Percentiles rank a stretch among this genome's conserved stretches.
Evolutionary conservation across 2,797 vertebrate species (phyloP).

Genomic region (Micromesistius poutassou): DNA sequence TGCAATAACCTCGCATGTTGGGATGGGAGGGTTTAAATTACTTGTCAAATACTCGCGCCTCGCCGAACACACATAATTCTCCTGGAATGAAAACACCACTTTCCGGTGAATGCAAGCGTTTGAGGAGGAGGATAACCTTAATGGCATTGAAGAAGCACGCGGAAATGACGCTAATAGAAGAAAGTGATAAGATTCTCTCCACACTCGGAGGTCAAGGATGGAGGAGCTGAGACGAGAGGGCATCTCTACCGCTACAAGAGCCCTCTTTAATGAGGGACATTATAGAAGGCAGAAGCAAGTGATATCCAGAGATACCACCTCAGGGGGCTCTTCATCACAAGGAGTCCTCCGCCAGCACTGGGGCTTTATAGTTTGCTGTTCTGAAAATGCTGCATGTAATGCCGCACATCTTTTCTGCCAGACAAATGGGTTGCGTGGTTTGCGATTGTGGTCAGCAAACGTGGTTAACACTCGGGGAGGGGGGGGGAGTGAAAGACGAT

Average conservation of each 20-base stretch:
- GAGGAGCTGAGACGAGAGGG: constrained; percentile 49
- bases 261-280: constrained; percentile 64
- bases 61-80: constrained; percentile 57
- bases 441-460: not conserved
- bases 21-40: constrained; percentile 49
- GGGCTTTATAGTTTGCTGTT: not conserved
- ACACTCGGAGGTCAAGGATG: constrained; percentile 75
- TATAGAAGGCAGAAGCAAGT: constrained; percentile 47
- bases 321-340: not conserved
- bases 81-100: constrained; percentile 52
- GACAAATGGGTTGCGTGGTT: not conserved
- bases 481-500: not conserved
- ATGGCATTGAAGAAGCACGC: constrained; percentile 51
- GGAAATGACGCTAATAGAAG: constrained; percentile 73
- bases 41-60: constrained; percentile 55
- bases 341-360: not conserved
- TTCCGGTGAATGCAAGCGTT: constrained; percentile 56
- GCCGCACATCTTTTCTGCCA: not conserved
- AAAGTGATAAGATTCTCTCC: constrained; percentile 70
- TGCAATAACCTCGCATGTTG: constrained; percentile 28
- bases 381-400: not conserved
- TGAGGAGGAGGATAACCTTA: constrained; percentile 66
- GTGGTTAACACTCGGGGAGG: not conserved
- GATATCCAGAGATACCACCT: constrained; percentile 31
- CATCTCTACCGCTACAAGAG: not conserved